phyloP scores from a whole-genome alignment of 2,113 vertebrate genomes.

The Coreoperca whiteheadi region DNA sequence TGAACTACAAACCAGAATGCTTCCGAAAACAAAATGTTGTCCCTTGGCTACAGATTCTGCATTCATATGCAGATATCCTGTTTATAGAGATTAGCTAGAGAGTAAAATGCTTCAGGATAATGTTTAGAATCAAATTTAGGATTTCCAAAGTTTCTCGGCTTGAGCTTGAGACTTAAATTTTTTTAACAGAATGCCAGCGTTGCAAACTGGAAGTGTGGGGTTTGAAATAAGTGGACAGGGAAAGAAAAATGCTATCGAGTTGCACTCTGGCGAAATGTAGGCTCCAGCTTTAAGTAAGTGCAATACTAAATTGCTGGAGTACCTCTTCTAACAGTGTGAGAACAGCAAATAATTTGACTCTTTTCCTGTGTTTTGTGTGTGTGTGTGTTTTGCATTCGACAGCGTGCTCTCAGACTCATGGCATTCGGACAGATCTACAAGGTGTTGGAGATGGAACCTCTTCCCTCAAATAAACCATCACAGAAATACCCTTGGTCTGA shows the following conservation, averaged over 20 bases:
- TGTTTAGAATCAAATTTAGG: background rate
- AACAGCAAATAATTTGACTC: background rate
- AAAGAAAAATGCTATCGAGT: background rate
- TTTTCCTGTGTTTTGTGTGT: background rate
- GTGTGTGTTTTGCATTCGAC: constrained; percentile 66
- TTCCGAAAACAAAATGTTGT: no score
- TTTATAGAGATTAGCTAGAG: background rate
- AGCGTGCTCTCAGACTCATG: constrained; percentile 96
- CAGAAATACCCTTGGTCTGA: constrained; percentile 98
- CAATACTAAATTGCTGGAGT: background rate
- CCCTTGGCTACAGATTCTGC: no score
- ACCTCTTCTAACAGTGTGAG: background rate
- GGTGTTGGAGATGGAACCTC: constrained; percentile 98
- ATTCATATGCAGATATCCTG: no score
- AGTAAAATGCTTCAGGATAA: background rate
- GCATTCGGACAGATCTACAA: constrained; percentile 99
- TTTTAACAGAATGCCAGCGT: background rate
- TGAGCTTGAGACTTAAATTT: background rate
- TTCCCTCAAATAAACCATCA: constrained; percentile 96
- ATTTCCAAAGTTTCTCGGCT: background rate
- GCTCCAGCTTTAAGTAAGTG: background rate
- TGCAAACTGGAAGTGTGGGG: background rate
- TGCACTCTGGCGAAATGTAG: background rate
- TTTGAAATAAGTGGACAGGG: background rate
- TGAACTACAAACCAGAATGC: no score